Conservation (phyloP, 2,797 vertebrate genomes). For the Notamacropus eugenii region DNA sequence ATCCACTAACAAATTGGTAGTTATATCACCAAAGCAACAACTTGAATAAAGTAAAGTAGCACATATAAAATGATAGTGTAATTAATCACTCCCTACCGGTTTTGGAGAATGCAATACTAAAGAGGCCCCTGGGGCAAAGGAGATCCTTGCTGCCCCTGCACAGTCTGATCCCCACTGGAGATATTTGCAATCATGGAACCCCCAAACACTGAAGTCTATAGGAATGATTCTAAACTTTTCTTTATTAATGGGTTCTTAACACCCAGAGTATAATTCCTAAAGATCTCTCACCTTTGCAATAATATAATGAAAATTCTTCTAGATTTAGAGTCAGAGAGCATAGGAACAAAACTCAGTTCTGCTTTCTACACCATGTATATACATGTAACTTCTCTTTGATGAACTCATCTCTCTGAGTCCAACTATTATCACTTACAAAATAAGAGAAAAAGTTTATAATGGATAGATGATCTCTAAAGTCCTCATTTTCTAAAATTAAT, state of each 20-base stretch:
- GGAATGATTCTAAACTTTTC: not conserved
- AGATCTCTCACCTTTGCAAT: not conserved
- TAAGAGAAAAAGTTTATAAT: not conserved
- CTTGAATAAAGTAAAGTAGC: not conserved
- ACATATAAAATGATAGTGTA: not conserved
- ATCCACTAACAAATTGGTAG: not conserved
- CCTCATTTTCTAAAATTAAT: too few relatives aligned
- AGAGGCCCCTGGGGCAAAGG: not conserved
- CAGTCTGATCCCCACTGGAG: not conserved
- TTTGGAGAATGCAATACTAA: not conserved
- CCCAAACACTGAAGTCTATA: not conserved
- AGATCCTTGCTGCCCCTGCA: not conserved
- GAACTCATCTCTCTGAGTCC: not conserved
- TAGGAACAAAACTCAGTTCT: not conserved
- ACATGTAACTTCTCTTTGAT: not conserved
- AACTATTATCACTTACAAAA: not conserved
- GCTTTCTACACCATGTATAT: not conserved
- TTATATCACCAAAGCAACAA: not conserved
- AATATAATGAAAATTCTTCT: not conserved
- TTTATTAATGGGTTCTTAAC: not conserved
- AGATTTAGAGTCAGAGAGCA: not conserved
- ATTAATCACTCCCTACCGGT: not conserved
- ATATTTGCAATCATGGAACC: rapidly evolving
- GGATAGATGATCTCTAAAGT: not conserved
- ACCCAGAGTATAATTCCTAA: not conserved